Evolutionary conservation across 2,888 invertebrate species (phyloP).

Genomic region (Polydrusus cervinus): DNA sequence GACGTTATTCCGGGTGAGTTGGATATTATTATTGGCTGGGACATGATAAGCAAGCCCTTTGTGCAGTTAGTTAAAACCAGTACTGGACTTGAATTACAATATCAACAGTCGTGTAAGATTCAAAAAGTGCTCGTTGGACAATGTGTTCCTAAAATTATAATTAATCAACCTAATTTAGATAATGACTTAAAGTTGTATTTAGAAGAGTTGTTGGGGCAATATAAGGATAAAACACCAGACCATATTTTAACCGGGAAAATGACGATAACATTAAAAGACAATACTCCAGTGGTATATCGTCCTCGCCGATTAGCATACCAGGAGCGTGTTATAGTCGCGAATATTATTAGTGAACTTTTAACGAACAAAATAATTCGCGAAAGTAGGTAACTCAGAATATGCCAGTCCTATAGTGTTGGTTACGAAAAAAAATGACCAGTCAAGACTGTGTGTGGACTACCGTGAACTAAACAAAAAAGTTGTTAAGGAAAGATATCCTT

Average conservation of each 20-base stretch:
- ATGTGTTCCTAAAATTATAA: not conserved
- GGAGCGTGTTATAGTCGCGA: constrained; percentile 42
- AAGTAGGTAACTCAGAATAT: constrained; percentile 47
- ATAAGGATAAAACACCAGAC: too few relatives aligned
- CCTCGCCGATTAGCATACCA: constrained; percentile 42
- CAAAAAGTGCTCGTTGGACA: not conserved
- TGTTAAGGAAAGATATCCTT: constrained; percentile 55
- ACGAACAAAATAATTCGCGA: constrained; percentile 22
- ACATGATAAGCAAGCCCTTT: constrained; percentile 46
- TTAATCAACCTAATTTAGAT: constrained; percentile 1
- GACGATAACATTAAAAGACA: not conserved
- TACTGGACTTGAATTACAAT: constrained; percentile 13
- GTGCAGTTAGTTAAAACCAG: not conserved
- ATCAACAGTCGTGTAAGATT: constrained; percentile 2
- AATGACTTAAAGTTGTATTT: not conserved
- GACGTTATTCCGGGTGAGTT: constrained; percentile 43
- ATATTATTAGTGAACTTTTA: constrained; percentile 22
- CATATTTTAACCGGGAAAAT: not conserved
- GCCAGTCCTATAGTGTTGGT: constrained; percentile 59
- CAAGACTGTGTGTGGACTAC: constrained; percentile 55
- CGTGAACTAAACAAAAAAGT: constrained; percentile 55
- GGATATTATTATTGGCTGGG: constrained; percentile 54
- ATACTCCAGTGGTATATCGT: constrained; percentile 5
- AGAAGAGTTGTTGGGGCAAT: too few relatives aligned
- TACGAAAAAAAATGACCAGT: constrained; percentile 54